These are phyloP conservation scores for Mionectes macconnelli DNA, from an alignment of 2,113 vertebrate genomes.

Conservation along the genomic window DNA sequence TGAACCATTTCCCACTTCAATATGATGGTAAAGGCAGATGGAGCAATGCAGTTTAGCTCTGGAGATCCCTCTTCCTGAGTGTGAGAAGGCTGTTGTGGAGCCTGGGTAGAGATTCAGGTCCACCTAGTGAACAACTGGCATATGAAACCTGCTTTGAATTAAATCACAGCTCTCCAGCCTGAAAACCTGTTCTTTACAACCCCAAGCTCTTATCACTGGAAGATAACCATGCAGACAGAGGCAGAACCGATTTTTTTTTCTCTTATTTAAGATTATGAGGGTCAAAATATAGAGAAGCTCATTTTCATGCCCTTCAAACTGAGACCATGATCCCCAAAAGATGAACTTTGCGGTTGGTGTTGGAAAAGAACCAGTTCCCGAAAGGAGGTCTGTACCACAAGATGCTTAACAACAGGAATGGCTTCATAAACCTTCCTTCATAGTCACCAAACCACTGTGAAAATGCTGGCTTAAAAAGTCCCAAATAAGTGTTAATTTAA, in stretches of 20 bases:
- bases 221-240: neutral
- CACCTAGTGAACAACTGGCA: neutral
- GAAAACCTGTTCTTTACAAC: neutral
- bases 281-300: neutral
- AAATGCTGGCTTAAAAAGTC: neutral
- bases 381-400: neutral
- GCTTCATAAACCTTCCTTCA: neutral
- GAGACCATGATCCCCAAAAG: neutral
- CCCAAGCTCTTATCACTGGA: neutral
- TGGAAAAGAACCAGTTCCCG: neutral
- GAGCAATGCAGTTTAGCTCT: neutral
- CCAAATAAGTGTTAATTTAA: neutral
- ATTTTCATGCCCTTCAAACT: neutral
- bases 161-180: neutral
- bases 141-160: neutral
- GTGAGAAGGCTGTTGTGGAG: neutral
- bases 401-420: neutral
- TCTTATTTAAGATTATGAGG: neutral
- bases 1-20: neutral
- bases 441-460: neutral
- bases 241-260: neutral
- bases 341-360: neutral
- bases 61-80: neutral
- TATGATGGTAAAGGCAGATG: neutral
- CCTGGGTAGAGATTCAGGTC: neutral